phyloP scores from a whole-genome alignment of 2,797 vertebrate species.

The Sebastes cheni region DNA sequence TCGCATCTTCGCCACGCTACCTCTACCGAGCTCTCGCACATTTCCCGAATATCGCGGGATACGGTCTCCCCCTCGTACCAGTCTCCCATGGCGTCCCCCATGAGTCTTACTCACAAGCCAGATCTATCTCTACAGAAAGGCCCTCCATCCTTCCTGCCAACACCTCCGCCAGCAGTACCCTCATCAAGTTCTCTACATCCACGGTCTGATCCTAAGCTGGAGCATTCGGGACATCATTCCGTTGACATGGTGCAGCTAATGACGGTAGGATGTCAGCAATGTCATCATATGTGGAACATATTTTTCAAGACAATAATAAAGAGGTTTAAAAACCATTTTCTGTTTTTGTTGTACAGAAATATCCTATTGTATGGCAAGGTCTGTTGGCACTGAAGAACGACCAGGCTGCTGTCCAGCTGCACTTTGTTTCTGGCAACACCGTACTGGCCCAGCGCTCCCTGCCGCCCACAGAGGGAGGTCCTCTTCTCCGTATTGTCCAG shows the following conservation, averaged over 20 bases:
- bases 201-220: constrained; percentile 87
- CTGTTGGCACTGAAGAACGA: constrained; percentile 97
- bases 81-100: constrained; percentile 84
- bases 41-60: constrained; percentile 86
- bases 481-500: constrained; percentile 95
- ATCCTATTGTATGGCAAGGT: constrained; percentile 99
- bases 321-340: background rate
- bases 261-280: constrained; percentile 79
- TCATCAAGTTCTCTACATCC: constrained; percentile 80
- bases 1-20: constrained; percentile 86
- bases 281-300: background rate
- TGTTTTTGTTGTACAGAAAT: constrained; percentile 85
- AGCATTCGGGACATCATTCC: constrained; percentile 87
- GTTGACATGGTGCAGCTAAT: constrained; percentile 97
- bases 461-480: constrained; percentile 92
- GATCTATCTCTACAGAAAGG: constrained; percentile 85
- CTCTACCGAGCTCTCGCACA: constrained; percentile 87
- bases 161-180: constrained; percentile 73
- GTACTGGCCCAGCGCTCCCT: constrained; percentile 94
- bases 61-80: constrained; percentile 89
- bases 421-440: constrained; percentile 98
- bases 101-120: constrained; percentile 87
- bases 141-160: constrained; percentile 75
- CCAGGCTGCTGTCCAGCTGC: constrained; percentile 96
- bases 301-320: background rate